A percentile compares a stretch with the other conserved stretches of the same genome.
Evolutionary conservation across 2,113 vertebrate genomes (phyloP).

Genomic region (Megaceryle torquata): DNA sequence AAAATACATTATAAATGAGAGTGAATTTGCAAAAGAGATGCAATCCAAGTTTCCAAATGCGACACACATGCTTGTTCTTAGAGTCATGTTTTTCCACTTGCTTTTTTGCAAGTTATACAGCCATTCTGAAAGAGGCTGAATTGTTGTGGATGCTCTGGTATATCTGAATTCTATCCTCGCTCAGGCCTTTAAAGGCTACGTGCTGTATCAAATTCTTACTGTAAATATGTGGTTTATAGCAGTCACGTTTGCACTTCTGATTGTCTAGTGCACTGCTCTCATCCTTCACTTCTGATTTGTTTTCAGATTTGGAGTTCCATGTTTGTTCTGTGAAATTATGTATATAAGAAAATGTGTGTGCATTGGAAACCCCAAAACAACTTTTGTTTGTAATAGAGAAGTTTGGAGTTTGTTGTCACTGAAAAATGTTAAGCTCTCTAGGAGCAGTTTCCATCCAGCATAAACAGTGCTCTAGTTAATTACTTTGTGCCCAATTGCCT

Average conservation of each 20-base stretch:
- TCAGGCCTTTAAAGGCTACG: neutral
- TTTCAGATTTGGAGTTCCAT: neutral
- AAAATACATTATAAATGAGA: neutral
- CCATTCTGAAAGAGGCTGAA: neutral
- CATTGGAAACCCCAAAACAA: neutral
- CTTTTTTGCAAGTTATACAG: neutral
- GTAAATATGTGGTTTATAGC: neutral
- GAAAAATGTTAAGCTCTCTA: neutral
- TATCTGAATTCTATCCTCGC: neutral
- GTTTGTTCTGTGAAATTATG: neutral
- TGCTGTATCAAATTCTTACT: neutral
- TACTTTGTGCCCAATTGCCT: neutral
- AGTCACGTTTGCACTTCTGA: neutral
- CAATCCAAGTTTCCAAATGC: neutral
- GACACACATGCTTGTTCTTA: neutral
- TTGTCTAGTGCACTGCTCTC: neutral
- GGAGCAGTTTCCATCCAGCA: neutral
- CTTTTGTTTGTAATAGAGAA: neutral
- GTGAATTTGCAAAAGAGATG: neutral
- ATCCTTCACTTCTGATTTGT: neutral
- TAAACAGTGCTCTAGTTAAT: neutral
- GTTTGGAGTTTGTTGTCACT: neutral
- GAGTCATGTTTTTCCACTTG: neutral
- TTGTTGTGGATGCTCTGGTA: neutral
- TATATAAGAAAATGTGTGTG: neutral